Conservation (phyloP, 2,888 invertebrate genomes). For the Embidobia sp. region DNA sequence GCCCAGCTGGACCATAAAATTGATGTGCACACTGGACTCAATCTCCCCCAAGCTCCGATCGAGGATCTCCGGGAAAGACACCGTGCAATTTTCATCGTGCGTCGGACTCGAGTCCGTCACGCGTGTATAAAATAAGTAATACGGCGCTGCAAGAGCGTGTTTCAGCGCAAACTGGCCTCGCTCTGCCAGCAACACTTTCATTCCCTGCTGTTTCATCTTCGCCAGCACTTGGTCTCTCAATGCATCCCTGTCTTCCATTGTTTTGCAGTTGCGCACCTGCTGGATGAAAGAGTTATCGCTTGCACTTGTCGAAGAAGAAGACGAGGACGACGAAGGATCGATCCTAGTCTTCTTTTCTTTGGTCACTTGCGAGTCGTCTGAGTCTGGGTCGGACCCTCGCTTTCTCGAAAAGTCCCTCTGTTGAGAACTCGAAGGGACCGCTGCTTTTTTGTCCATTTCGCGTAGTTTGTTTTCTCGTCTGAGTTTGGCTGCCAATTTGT, state of each 20-base stretch:
- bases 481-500: constrained; percentile 62
- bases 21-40: constrained; percentile 91
- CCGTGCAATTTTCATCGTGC: constrained; percentile 85
- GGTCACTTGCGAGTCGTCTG: not conserved
- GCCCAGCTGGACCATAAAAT: constrained; percentile 95
- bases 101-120: constrained; percentile 86
- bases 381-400: constrained; percentile 35
- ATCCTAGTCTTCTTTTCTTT: constrained; percentile 17
- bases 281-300: constrained; percentile 15
- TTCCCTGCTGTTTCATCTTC: constrained; percentile 78
- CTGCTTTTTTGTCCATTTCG: constrained; percentile 68
- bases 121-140: constrained; percentile 89
- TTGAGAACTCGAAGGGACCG: constrained; percentile 25
- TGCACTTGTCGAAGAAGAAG: too few species aligned
- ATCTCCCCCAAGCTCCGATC: constrained; percentile 89
- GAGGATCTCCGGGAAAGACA: constrained; percentile 90
- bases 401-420: constrained; percentile 6
- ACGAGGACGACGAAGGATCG: constrained; percentile 12
- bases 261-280: constrained; percentile 10
- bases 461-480: constrained; percentile 68
- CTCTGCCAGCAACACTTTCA: constrained; percentile 83
- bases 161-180: constrained; percentile 86
- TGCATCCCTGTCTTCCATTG: constrained; percentile 37
- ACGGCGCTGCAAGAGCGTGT: constrained; percentile 86
- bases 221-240: constrained; percentile 69